These are phyloP conservation scores for Dolichoris vasculosae DNA, from an alignment of 1,140 invertebrate species.

Conservation along the genomic window DNA sequence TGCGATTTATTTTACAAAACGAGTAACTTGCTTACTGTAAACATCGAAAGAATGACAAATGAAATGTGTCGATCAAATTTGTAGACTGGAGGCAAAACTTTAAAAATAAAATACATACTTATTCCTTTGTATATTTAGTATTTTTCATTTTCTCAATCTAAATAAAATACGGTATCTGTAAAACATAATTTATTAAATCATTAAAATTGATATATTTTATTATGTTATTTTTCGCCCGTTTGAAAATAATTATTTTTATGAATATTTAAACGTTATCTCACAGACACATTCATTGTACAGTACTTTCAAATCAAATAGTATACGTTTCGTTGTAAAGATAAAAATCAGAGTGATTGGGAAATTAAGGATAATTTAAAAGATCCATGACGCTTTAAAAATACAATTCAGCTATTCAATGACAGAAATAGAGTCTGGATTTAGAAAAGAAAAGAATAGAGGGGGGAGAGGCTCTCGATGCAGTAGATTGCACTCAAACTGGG, in stretches of 20 bases:
- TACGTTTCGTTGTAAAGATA: neutral
- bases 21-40: neutral
- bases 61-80: neutral
- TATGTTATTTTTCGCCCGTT: neutral
- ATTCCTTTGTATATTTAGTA: neutral
- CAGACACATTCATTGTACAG: too few relatives aligned
- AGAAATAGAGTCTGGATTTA: neutral
- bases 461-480: conserved; percentile 43
- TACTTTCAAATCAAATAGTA: too few relatives aligned
- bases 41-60: neutral
- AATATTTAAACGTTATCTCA: too few relatives aligned
- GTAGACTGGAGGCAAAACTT: neutral
- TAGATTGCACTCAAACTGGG: conserved; percentile 55
- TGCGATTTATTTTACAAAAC: neutral
- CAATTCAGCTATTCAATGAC: conserved; percentile 16
- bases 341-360: neutral
- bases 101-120: neutral
- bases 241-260: too few relatives aligned
- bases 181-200: too few relatives aligned
- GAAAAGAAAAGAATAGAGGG: neutral
- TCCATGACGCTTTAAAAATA: neutral
- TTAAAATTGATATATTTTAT: neutral
- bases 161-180: neutral
- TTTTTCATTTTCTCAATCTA: neutral
- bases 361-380: neutral